Conservation (phyloP, 2,113 vertebrate genomes). For the Oceanites oceanicus region DNA sequence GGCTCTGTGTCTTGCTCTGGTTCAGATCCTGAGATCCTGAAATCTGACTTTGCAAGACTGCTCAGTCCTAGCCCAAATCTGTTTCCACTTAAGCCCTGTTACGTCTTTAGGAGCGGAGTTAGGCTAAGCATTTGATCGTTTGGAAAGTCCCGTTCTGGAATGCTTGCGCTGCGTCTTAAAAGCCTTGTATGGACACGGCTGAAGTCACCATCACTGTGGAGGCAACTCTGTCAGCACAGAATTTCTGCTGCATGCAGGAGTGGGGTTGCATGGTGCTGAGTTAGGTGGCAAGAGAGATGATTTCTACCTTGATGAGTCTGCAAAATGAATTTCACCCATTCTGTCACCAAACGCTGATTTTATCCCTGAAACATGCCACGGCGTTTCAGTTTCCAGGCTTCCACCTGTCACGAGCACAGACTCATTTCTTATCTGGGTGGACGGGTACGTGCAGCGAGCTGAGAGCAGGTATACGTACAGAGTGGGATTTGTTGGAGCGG, state of each 20-base stretch:
- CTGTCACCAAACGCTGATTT: not conserved
- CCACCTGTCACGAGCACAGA: not conserved
- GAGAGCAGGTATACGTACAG: not conserved
- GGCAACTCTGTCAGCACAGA: not conserved
- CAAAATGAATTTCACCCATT: not conserved
- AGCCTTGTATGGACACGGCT: not conserved
- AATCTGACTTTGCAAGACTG: fast-evolving
- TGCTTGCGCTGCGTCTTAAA: not conserved
- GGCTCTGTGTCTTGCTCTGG: not conserved
- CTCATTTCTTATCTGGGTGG: not conserved
- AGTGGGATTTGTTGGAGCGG: not conserved
- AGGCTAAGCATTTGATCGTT: not conserved
- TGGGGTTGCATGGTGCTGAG: not conserved
- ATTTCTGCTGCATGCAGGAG: not conserved
- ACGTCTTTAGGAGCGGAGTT: not conserved
- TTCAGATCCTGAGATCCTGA: not conserved
- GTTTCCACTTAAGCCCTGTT: not conserved
- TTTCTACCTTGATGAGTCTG: not conserved
- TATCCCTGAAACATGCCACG: not conserved
- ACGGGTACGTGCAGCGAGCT: not conserved
- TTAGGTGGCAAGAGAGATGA: not conserved
- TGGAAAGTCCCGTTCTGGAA: not conserved
- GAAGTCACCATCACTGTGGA: not conserved
- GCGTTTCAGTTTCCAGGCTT: not conserved
- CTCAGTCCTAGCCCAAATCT: not conserved